These are phyloP conservation scores for Dione vanillae DNA, from an alignment of 2,888 invertebrate species.

Conservation along the genomic window DNA sequence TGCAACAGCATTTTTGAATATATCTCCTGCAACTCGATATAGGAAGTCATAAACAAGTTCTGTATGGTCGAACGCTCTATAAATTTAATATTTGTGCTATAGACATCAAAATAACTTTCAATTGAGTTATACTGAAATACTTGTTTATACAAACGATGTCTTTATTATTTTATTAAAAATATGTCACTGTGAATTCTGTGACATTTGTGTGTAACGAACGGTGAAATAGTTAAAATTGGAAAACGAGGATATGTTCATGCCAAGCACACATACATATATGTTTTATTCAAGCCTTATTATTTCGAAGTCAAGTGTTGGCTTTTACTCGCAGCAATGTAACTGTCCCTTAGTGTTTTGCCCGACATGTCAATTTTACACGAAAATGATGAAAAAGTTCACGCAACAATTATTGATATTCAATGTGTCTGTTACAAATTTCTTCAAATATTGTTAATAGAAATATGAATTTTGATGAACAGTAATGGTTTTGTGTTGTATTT, in stretches of 20 bases:
- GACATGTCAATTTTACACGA: neutral
- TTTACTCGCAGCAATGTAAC: neutral
- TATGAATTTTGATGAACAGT: neutral
- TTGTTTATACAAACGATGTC: neutral
- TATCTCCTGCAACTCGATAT: conserved; percentile 30
- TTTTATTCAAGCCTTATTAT: conserved; percentile 8
- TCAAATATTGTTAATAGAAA: too few species aligned
- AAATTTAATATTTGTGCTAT: conserved; percentile 28
- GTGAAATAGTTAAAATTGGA: conserved; percentile 6
- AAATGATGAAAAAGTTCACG: too few species aligned
- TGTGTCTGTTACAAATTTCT: too few species aligned
- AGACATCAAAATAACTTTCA: conserved; percentile 1
- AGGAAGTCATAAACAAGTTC: conserved; percentile 38
- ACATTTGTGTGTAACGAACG: neutral
- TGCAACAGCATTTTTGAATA: conserved; percentile 18
- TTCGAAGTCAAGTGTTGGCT: neutral
- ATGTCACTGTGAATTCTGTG: neutral
- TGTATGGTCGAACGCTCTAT: conserved; percentile 24
- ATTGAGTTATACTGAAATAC: neutral
- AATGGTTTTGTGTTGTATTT: neutral
- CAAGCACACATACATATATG: conserved; percentile 15
- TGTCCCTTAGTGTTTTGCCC: neutral
- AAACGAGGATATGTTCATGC: neutral
- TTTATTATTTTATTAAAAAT: neutral
- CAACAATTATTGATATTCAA: too few species aligned